phyloP scores from a whole-genome alignment of 2,797 vertebrate genomes.

The Lepidocolaptes lacrymiger region DNA sequence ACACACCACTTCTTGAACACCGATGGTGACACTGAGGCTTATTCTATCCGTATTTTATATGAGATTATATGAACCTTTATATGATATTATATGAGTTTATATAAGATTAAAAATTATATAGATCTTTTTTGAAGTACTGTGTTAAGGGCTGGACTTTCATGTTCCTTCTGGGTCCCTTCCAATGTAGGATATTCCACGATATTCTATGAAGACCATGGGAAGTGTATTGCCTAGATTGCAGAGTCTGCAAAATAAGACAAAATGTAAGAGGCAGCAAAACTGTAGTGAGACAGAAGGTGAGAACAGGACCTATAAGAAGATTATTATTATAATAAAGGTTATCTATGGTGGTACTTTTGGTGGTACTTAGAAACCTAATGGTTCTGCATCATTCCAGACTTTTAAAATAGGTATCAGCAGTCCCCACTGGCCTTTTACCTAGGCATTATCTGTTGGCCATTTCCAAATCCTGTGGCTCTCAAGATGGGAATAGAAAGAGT shows the following conservation, averaged over 20 bases:
- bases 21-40: not conserved
- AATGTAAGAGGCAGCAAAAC: not conserved
- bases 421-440: not conserved
- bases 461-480: not conserved
- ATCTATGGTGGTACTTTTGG: not conserved
- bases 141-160: not conserved
- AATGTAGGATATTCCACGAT: not conserved
- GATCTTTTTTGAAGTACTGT: not conserved
- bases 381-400: not conserved
- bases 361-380: not conserved
- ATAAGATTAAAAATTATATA: not conserved
- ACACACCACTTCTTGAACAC: not conserved
- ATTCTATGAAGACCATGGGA: not conserved
- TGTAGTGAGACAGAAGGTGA: not conserved
- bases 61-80: not conserved
- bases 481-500: not conserved
- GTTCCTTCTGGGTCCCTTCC: not conserved
- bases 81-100: not conserved
- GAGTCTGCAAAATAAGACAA: not conserved
- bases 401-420: not conserved
- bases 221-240: not conserved
- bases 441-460: not conserved
- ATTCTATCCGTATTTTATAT: not conserved
- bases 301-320: not conserved
- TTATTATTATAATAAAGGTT: not conserved